A percentile compares a stretch with the other conserved stretches of the same genome.
These are phyloP conservation scores for Agrotis exclamationis DNA, from an alignment of 2,888 invertebrate genomes.

Conservation along the genomic window DNA sequence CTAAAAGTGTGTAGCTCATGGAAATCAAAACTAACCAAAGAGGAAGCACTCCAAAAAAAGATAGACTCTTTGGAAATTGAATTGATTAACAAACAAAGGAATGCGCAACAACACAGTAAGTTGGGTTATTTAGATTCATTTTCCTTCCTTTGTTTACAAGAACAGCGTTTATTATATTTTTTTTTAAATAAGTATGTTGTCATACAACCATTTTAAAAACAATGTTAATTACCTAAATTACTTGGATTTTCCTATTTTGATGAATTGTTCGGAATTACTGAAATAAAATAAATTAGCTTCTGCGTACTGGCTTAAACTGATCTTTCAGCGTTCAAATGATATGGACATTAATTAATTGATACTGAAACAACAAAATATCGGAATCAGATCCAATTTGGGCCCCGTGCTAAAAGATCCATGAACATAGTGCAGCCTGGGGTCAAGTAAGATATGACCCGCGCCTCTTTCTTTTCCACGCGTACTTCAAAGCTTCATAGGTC, in stretches of 20 bases:
- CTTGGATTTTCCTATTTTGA: slow-evolving; percentile 21
- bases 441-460: no score
- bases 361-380: not conserved
- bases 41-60: slow-evolving; percentile 84
- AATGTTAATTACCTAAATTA: not conserved
- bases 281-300: not conserved
- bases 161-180: not conserved
- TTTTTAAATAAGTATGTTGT: slow-evolving; percentile 21
- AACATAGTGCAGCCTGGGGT: no score
- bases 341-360: not conserved
- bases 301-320: not conserved
- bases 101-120: slow-evolving; percentile 88
- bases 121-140: slow-evolving; percentile 21
- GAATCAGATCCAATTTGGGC: not conserved
- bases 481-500: no score
- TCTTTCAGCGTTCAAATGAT: not conserved
- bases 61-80: slow-evolving; percentile 87
- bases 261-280: not conserved
- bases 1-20: slow-evolving; percentile 89
- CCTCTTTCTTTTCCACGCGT: no score
- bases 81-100: slow-evolving; percentile 85
- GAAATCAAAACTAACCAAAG: slow-evolving; percentile 83
- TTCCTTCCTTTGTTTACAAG: slow-evolving; percentile 34
- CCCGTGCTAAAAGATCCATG: not conserved
- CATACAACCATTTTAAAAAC: slow-evolving; percentile 9